Percentiles rank a stretch among this genome's conserved stretches.
Evolutionary conservation across 2,888 invertebrate genomes (phyloP).

Genomic region (Drosophila borborema): DNA sequence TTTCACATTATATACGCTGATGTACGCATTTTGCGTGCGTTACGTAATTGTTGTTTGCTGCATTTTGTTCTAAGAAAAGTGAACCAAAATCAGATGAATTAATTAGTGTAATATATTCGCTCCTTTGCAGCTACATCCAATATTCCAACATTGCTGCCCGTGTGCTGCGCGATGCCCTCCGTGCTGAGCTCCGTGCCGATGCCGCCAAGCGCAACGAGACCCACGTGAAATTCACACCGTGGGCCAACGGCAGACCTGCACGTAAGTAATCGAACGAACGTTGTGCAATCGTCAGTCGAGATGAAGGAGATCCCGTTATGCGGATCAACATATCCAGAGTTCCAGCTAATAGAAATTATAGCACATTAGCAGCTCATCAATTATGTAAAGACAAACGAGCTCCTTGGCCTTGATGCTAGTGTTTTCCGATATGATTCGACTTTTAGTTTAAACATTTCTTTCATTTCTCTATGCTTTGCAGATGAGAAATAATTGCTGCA

Average conservation of each 20-base stretch:
- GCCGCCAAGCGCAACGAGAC: constrained; percentile 91
- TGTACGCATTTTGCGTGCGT: constrained; percentile 28
- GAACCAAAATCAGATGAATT: not conserved
- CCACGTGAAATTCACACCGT: constrained; percentile 93
- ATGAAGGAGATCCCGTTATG: not conserved
- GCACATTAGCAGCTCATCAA: not conserved
- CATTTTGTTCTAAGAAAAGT: not conserved
- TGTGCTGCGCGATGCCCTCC: constrained; percentile 92
- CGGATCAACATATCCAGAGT: not conserved
- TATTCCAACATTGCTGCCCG: constrained; percentile 97
- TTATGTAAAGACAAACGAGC: constrained; percentile 39
- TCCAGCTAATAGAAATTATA: not conserved
- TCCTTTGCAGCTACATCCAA: constrained; percentile 93
- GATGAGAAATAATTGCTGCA: constrained; percentile 63
- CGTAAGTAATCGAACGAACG: constrained; percentile 88
- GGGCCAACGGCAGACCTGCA: constrained; percentile 94
- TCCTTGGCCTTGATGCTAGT: not conserved
- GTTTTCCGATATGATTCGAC: not conserved
- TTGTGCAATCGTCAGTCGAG: constrained; percentile 29
- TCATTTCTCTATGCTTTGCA: constrained; percentile 53
- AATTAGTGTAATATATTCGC: not conserved
- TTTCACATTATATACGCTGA: not conserved
- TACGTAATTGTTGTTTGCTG: constrained; percentile 67
- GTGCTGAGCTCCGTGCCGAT: constrained; percentile 90
- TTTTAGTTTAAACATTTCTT: constrained; percentile 16